Evolutionary conservation across 2,113 vertebrate species (phyloP).

Genomic region (Xyrauchen texanus): DNA sequence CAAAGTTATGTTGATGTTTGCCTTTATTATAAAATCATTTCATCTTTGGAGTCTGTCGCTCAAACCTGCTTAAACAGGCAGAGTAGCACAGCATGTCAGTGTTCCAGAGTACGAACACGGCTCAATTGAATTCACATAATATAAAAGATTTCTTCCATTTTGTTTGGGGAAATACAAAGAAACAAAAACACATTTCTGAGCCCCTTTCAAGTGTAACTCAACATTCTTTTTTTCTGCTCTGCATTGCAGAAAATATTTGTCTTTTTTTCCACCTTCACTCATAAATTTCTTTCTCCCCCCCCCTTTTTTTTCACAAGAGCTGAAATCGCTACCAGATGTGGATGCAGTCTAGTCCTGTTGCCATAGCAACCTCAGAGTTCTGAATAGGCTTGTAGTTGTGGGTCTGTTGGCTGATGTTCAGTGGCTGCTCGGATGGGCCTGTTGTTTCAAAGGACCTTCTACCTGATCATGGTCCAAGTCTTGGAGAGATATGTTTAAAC

Average conservation of each 20-base stretch:
- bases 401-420: constrained; percentile 60
- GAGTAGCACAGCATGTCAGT: too few relatives aligned
- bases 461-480: constrained; percentile 42
- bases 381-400: constrained; percentile 71
- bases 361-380: constrained; percentile 69
- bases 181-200: background rate
- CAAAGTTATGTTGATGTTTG: too few relatives aligned
- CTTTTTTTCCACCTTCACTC: constrained; percentile 82
- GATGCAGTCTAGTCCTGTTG: constrained; percentile 80
- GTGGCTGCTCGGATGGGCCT: constrained; percentile 13
- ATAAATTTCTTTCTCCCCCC: constrained; percentile 80
- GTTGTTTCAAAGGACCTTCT: constrained; percentile 65
- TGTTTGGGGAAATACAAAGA: constrained; percentile 27
- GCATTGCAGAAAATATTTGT: constrained; percentile 89
- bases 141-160: constrained; percentile 1
- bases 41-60: background rate
- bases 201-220: constrained; percentile 68
- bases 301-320: constrained; percentile 63
- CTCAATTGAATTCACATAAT: background rate
- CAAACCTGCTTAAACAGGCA: background rate
- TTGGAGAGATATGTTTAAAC: constrained; percentile 67
- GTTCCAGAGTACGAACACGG: background rate
- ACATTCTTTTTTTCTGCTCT: constrained; percentile 83
- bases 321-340: constrained; percentile 96
- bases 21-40: background rate